Evolutionary conservation across 2,888 invertebrate genomes (phyloP), one percentile per base, ranked within the genome.

Genomic region (Sthenelais limicola): DNA sequence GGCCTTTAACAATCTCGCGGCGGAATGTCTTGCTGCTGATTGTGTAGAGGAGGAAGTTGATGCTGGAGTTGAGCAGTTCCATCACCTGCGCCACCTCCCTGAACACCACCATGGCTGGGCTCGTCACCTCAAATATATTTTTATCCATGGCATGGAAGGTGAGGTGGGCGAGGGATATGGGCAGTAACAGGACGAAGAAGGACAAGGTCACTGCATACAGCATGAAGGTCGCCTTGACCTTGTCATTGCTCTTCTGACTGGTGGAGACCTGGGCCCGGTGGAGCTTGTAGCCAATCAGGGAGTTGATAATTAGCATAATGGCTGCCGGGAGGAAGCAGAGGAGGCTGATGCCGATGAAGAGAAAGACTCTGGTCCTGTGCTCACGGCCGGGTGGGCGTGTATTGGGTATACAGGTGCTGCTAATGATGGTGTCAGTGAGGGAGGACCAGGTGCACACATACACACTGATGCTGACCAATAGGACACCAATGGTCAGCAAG

Each of bases 11-110:
- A 15, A 56, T 18, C 56, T 33, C 33, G 15, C 56, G 43, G 18
- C 81, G 71, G 68, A 81, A 82, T 28, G 74, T 68, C 28, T 70
- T 54, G 26, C 81, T 80, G 51, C 79, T 77, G 21, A 80, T 69
- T 4, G 80, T 77, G 67, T 82, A 82, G 47, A 82, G 73, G 68
- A 80, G 78, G 70, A 83, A 83, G 73, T 83, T 83, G 72, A 81
- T 75, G 35, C 81, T 76, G 72, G 81, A 81, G 52, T 82, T 83
- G 33, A 80, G 72, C 67, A 79, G 80, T 47, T 83, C 82, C 54
- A 82, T 67, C n/a, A 81, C 74, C 72, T 82, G 81, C 7, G 81
- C 75, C 4, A 82, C 69, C 54, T 82, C 80, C 26, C 80, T 71
- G 47, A 76, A 79, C 26, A 77, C 71, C 24, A 79, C 72, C 62